Percentiles rank a stretch among this genome's conserved stretches.
These are phyloP conservation scores for Minunthozetes semirufus DNA, from an alignment of 2,888 invertebrate genomes.

Conservation along the genomic window DNA sequence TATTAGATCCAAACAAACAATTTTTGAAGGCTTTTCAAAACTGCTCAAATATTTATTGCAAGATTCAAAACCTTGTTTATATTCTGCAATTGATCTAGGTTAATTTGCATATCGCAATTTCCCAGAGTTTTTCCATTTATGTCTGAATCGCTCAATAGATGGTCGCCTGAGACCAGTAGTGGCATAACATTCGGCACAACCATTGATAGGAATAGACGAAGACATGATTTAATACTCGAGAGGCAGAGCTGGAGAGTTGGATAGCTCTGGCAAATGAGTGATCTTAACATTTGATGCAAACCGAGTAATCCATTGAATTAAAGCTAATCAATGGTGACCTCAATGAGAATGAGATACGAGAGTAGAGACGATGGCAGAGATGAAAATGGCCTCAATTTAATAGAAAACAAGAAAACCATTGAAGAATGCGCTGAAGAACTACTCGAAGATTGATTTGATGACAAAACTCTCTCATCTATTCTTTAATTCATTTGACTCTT, in stretches of 20 bases:
- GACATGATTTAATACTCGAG: background rate
- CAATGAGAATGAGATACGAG: background rate
- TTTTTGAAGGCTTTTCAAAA: too few relatives aligned
- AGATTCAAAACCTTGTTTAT: too few relatives aligned
- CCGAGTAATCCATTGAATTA: slow-evolving; percentile 6
- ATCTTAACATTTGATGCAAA: slow-evolving; percentile 6
- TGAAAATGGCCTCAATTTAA: background rate
- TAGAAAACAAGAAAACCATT: background rate
- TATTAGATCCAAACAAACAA: too few relatives aligned
- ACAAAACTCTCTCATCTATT: background rate
- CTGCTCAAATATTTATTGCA: too few relatives aligned
- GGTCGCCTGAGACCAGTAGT: background rate
- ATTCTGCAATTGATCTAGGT: too few relatives aligned
- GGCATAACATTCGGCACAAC: background rate
- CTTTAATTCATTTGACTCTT: background rate
- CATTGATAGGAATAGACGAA: background rate
- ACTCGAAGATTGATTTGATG: background rate
- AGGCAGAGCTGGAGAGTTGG: background rate
- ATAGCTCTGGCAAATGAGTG: background rate
- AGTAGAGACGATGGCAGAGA: background rate
- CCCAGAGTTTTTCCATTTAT: too few relatives aligned
- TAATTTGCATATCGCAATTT: too few relatives aligned
- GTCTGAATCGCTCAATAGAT: background rate
- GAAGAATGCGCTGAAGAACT: background rate
- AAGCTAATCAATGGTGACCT: slow-evolving; percentile 6